Percentiles rank a stretch among this genome's conserved stretches.
These are phyloP conservation scores for Ascidia mentula DNA, from an alignment of 23 tunicate species.

Conservation along the genomic window DNA sequence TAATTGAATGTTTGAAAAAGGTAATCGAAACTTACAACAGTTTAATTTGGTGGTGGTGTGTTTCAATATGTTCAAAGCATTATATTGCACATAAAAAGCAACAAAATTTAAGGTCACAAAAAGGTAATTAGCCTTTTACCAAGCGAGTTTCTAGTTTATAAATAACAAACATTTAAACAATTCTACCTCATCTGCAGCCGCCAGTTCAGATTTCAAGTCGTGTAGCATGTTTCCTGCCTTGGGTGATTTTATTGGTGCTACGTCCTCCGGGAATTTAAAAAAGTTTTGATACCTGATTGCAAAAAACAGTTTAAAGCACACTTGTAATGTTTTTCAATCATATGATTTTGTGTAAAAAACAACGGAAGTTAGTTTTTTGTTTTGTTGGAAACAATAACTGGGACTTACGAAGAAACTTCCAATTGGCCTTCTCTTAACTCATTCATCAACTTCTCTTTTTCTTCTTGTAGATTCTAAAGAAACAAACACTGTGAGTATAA, in stretches of 20 bases:
- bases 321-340: too few species aligned
- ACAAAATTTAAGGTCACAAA: too few species aligned
- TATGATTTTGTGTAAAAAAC: too few species aligned
- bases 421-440: neutral
- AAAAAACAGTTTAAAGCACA: neutral
- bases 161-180: too few species aligned
- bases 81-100: too few species aligned
- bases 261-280: neutral
- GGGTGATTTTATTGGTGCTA: neutral
- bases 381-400: neutral
- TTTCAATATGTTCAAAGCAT: too few species aligned
- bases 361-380: neutral
- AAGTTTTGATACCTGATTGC: neutral
- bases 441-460: constrained; percentile 1
- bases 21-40: too few species aligned
- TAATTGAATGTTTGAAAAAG: too few species aligned
- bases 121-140: too few species aligned
- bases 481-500: neutral
- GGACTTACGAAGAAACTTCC: neutral
- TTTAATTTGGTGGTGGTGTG: too few species aligned
- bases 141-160: too few species aligned
- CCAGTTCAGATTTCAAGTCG: neutral
- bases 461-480: neutral
- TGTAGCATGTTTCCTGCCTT: neutral
- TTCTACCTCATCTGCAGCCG: constrained; percentile 1